These are phyloP conservation scores for Hylaeus anthracinus DNA, from an alignment of 1,140 invertebrate genomes.

Conservation along the genomic window DNA sequence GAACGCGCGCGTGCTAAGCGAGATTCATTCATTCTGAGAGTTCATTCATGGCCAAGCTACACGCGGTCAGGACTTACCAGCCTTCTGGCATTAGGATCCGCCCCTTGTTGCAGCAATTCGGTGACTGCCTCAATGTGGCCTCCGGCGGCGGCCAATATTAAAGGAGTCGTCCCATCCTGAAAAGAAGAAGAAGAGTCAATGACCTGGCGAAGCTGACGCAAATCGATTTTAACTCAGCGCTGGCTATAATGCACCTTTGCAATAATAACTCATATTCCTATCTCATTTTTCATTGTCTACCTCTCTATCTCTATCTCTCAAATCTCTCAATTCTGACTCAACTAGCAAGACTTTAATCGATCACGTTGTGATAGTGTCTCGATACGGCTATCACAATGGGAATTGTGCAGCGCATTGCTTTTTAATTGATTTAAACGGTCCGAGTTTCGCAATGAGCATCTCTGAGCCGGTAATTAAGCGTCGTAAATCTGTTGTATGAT, in stretches of 20 bases:
- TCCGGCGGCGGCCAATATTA: constrained; percentile 93
- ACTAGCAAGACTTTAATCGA: neutral
- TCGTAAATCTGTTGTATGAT: constrained; percentile 12
- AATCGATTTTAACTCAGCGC: neutral
- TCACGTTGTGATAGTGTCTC: neutral
- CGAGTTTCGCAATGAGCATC: neutral
- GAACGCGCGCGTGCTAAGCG: constrained; percentile 33
- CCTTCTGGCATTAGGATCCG: constrained; percentile 90
- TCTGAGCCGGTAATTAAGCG: constrained; percentile 10
- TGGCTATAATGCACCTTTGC: too few species aligned
- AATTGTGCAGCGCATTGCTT: neutral
- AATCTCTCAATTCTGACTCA: neutral
- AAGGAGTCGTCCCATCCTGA: constrained; percentile 95
- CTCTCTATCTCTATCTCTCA: too few species aligned
- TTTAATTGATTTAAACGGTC: constrained; percentile 16
- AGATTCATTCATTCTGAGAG: constrained; percentile 35
- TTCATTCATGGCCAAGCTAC: constrained; percentile 39
- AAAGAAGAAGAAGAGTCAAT: constrained; percentile 54
- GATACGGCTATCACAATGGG: neutral
- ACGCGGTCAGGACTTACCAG: constrained; percentile 83
- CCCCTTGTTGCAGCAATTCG: constrained; percentile 93
- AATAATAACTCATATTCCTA: too few species aligned
- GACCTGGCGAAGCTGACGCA: neutral
- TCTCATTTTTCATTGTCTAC: too few species aligned
- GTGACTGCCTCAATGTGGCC: constrained; percentile 93